Evolutionary conservation across 2,888 invertebrate genomes (phyloP).

Genomic region (Trypoxylon attenuatum): DNA sequence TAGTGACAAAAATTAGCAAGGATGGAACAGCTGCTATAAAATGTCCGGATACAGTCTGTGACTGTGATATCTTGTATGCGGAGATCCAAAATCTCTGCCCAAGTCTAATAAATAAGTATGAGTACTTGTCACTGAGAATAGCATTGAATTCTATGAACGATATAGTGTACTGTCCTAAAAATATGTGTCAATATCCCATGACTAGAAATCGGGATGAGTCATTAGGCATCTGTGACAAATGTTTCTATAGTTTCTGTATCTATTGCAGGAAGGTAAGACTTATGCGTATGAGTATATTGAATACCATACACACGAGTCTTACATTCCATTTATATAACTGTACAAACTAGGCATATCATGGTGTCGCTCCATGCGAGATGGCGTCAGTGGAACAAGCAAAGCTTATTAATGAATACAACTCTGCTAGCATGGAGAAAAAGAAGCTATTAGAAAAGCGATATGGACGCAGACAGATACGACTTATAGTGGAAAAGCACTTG

Average conservation of each 20-base stretch:
- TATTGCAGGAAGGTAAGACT: constrained; percentile 60
- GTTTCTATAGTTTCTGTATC: constrained; percentile 59
- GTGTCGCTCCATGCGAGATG: constrained; percentile 54
- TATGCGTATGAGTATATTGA: background rate
- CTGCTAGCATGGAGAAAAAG: constrained; percentile 31
- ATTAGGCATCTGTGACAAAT: constrained; percentile 54
- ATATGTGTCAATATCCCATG: constrained; percentile 53
- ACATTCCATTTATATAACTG: background rate
- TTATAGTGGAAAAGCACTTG: constrained; percentile 54
- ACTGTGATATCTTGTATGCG: constrained; percentile 17
- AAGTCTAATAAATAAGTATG: constrained; percentile 53
- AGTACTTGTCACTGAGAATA: constrained; percentile 40
- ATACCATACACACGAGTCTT: background rate
- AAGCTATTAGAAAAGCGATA: constrained; percentile 50
- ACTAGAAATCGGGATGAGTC: constrained; percentile 44
- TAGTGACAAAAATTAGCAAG: constrained; percentile 48
- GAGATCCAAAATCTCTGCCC: constrained; percentile 50
- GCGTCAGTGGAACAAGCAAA: constrained; percentile 22
- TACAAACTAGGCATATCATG: constrained; percentile 57
- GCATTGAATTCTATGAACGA: constrained; percentile 53
- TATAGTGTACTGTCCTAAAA: constrained; percentile 58
- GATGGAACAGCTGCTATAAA: constrained; percentile 28
- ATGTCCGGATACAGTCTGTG: constrained; percentile 56
- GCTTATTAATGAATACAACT: constrained; percentile 52
- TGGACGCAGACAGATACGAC: constrained; percentile 56